Conservation (phyloP, 2,888 invertebrate species). For the Onchidella celtica region DNA sequence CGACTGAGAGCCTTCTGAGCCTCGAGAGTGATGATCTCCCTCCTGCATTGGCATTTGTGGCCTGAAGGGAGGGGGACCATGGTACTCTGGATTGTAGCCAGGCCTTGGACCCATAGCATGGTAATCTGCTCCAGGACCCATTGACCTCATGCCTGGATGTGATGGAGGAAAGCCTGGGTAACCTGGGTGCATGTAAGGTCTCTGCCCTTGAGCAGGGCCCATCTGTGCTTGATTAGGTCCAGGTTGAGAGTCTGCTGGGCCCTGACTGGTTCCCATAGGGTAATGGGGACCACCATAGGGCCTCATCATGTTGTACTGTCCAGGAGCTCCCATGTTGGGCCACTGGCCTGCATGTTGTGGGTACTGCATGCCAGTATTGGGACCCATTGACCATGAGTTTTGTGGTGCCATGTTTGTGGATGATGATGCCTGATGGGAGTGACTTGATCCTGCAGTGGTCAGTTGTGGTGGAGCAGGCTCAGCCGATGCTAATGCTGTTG, state of each 20-base stretch:
- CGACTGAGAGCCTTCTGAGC: background rate
- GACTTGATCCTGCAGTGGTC: background rate
- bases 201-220: conserved; percentile 5
- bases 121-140: background rate
- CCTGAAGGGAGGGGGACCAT: background rate
- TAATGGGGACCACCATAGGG: conserved; percentile 16
- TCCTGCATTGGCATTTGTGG: background rate
- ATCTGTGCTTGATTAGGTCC: background rate
- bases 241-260: background rate
- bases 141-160: background rate
- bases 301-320: conserved; percentile 18
- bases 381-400: background rate
- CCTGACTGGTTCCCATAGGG: background rate
- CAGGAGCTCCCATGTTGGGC: conserved; percentile 29
- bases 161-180: conserved; percentile 10
- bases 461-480: conserved; percentile 7
- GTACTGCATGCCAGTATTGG: background rate
- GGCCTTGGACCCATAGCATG: conserved; percentile 7
- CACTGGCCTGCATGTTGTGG: conserved; percentile 8
- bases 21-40: background rate
- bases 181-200: conserved; percentile 3
- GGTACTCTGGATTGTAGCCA: conserved; percentile 11
- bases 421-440: background rate
- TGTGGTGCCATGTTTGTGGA: conserved; percentile 18
- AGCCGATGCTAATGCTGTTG: background rate